Evolutionary conservation across 2,797 vertebrate species (phyloP).

Genomic region (Thalassophryne amazonica): DNA sequence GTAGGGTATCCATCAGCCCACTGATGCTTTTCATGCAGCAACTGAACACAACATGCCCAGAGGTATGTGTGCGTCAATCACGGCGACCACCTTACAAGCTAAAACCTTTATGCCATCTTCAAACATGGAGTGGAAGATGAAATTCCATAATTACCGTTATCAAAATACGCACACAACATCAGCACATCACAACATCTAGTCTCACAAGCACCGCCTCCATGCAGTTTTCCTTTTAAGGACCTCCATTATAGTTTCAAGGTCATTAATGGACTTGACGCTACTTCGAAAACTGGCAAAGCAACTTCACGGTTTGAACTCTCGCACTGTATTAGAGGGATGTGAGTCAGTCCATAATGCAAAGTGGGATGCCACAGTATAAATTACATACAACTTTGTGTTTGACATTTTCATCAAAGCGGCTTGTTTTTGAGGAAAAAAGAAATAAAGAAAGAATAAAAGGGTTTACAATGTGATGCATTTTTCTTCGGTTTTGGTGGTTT

Average conservation of each 20-base stretch:
- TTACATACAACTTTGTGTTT: constrained; percentile 61
- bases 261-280: constrained; percentile 34
- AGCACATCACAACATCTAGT: no score
- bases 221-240: not conserved
- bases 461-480: constrained; percentile 57
- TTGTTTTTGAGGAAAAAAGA: constrained; percentile 56
- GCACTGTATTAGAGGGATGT: constrained; percentile 29
- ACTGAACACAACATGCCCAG: no score
- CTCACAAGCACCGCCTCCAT: not conserved
- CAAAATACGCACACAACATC: no score
- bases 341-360: constrained; percentile 57
- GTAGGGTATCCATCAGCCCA: no score
- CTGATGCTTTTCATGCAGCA: no score
- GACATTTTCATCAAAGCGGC: constrained; percentile 62
- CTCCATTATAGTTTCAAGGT: constrained; percentile 12
- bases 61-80: no score
- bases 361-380: constrained; percentile 50
- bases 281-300: constrained; percentile 40
- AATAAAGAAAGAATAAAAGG: no score
- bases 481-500: constrained; percentile 44
- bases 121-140: no score
- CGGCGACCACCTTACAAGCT: no score
- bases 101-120: no score
- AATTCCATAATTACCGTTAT: no score
- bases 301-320: constrained; percentile 50